These are phyloP conservation scores for Hemibagrus wyckioides DNA, from an alignment of 2,113 vertebrate species.

Conservation along the genomic window DNA sequence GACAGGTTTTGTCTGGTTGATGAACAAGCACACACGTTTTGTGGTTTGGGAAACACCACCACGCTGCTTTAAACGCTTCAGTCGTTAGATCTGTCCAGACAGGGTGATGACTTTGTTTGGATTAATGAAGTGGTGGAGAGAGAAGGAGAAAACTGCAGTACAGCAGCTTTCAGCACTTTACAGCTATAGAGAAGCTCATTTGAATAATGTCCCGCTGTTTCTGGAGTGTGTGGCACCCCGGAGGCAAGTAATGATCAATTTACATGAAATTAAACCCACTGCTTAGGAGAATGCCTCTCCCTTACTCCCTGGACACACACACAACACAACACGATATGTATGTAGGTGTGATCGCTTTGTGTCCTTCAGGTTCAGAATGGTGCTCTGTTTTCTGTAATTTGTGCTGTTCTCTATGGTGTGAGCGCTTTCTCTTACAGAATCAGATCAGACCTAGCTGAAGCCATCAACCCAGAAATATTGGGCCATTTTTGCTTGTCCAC, in stretches of 20 bases:
- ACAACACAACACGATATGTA: neutral
- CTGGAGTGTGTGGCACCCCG: slow-evolving; percentile 32
- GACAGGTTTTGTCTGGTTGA: neutral
- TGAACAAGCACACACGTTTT: neutral
- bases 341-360: neutral
- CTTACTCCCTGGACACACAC: neutral
- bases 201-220: slow-evolving; percentile 30
- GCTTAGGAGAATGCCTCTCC: slow-evolving; percentile 1
- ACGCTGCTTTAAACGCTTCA: neutral
- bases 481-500: slow-evolving; percentile 41
- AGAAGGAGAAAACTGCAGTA: no score
- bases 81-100: neutral
- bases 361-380: neutral
- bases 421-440: neutral
- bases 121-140: neutral
- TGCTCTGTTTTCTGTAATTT: neutral
- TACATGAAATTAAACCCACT: slow-evolving; percentile 46
- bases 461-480: neutral
- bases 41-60: neutral
- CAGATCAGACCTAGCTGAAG: neutral
- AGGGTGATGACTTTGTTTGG: neutral
- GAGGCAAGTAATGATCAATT: slow-evolving; percentile 45
- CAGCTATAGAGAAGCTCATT: slow-evolving; percentile 23
- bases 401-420: neutral
- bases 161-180: slow-evolving; percentile 8